These are phyloP conservation scores for Ivindomyrus marchei DNA, from an alignment of 2,113 vertebrate species.

Conservation along the genomic window DNA sequence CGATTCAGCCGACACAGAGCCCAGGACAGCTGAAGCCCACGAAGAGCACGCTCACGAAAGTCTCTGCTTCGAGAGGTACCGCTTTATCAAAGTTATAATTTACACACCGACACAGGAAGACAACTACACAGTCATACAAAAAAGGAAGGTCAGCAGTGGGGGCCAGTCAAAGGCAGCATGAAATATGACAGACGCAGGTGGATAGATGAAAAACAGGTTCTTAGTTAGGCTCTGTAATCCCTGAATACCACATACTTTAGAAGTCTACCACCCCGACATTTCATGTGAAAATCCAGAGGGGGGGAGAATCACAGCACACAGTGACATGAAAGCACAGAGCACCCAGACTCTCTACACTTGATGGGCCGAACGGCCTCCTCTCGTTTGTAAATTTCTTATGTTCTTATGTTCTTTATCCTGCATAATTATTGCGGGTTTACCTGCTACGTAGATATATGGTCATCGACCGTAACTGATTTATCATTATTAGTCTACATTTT, in stretches of 20 bases:
- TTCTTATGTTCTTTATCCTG: not conserved
- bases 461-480: not conserved
- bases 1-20: not conserved
- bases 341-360: not conserved
- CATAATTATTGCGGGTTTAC: not conserved
- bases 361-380: too few relatives aligned
- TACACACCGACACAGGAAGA: not conserved
- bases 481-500: not conserved
- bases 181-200: not conserved
- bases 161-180: not conserved
- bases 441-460: not conserved
- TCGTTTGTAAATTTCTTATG: too few relatives aligned
- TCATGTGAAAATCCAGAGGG: not conserved
- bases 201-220: not conserved
- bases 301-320: not conserved
- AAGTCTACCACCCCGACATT: not conserved
- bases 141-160: not conserved
- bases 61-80: not conserved
- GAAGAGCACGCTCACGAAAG: not conserved
- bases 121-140: not conserved
- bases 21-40: not conserved
- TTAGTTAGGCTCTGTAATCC: not conserved
- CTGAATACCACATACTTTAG: not conserved
- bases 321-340: not conserved
- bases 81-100: not conserved